Evolutionary conservation across 2,113 vertebrate species (phyloP), one percentile per base, ranked within the genome.

Genomic region (Pionites leucogaster): DNA sequence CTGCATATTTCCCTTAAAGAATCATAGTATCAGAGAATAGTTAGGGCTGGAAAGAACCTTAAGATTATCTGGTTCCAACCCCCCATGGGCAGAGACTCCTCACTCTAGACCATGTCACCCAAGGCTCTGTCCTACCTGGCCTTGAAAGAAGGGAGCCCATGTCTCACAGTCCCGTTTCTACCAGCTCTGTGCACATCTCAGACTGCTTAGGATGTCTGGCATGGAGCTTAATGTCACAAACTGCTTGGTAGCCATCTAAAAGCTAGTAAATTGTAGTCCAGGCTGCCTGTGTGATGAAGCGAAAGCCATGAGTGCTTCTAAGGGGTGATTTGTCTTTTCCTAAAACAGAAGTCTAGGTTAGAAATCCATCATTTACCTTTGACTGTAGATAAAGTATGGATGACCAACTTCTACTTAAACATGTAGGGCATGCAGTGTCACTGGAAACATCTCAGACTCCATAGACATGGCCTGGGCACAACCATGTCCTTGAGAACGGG

Each of bases 81-180:
- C 33, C 22, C 57, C 31, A 53, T 53, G 29, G 29, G 52, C 22
- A 59, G 33, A 22, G 33, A 16, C 33, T 2, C 6, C 57, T 59
- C n/a, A 59, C 22, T 22, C 33, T 59, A 59, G 57, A 24, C 33
- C 13, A 24, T 35, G 57, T 59, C 57, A 59, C 33, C 6, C 33
- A 59, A 35, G 33, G 33, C 22, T 59, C 20, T 59, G 33, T 59
- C 13, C 6, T 16, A 24, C 33, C 22, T 35, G 13, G 57, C 57
- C 33, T 35, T 59, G 55, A n/a, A n/a, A 59, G 53, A 62, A 65
- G 41, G 11, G 4, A 70, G 2, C 3, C 8, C 1, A 0, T 59
- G 3, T 60, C 67, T 76, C 35, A n/a, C 6, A 42, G 11, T 10
- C 49, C 22, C 2, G 2, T 57, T 85, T 31, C 81, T 57, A 10